Base-by-base conservation (phyloP, 2,797 vertebrate genomes). In the Protosalanx chinensis region DNA sequence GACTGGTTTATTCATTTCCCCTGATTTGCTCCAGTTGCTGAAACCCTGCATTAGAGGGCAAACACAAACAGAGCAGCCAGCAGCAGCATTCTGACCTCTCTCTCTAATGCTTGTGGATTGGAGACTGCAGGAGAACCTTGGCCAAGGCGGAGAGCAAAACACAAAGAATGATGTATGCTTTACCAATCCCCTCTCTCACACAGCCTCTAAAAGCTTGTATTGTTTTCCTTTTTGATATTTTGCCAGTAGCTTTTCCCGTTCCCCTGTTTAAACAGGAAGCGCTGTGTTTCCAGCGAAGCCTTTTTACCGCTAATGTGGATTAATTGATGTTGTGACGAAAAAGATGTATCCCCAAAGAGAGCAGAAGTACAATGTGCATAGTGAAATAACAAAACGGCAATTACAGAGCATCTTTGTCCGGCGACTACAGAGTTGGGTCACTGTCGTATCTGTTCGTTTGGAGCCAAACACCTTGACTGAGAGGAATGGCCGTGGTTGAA, bases 131-230 rank as follows among this genome's bases (percentile, higher is more conserved):
- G 41, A 23, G n/a, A 33, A 20, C 67, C 67, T n/a, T 3, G 16
- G 51, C 68, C 82, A 30, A 53, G 15, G 72, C 76, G 77, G 78
- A 82, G 76, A 49, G 37, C 67, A 51, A 78, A 51, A 78, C 73
- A 88, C 85, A 89, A 88, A 79, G 71, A 86, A 89, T 89, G 88
- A 90, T 90, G 85, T 81, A 88, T 88, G 88, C 86, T 84, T 89
- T 83, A 86, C 89, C 88, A 86, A 86, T 90, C 84, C 68, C 41
- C 32, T 66, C 51, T 62, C 33, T 33, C 49, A 37, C 32, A 16
- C 79, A 72, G 78, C 76, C 73, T 76, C 68, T 76, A 87, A 88
- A 53, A 76, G 81, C 74, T 69, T 76, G 77, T 71, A 74, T 86
- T 84, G 81, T 84, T 81, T 77, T 64, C 64, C 68, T 60, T 63